Base-by-base conservation (phyloP, 2,888 invertebrate species). In the Caenorhabditis parvicauda region DNA sequence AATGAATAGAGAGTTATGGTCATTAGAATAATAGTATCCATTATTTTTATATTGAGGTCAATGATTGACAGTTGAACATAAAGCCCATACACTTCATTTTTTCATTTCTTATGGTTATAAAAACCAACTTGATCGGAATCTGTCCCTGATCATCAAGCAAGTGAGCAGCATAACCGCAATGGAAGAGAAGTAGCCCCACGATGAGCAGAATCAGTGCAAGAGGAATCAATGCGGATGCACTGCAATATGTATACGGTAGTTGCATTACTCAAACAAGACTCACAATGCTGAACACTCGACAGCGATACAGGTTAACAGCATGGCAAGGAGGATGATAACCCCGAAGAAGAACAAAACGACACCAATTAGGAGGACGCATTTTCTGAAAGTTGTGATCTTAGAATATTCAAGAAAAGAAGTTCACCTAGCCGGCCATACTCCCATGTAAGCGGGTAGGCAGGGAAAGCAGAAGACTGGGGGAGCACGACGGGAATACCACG, bases 121-220 rank as follows among this genome's bases (percentile, higher is more conserved):
- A 37, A 7, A 25, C 49, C 62, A 53, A 72, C 66, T 77, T 77
- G 49, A 72, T 64, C 12, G 75, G 75, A 29, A 79, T 65, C 17
- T 70, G 66, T 52, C 76, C 76, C n/a, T 65, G 64, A 29, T 70
- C 67, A 43, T 79, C 77, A 17, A 80, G 59, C n/a, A 80, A 70
- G 59, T 80, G 76, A 24, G 80, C 80, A 7, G 80, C 80, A 72
- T 80, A 80, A 52, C 80, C 80, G 59, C 79, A 80, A 53, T 80
- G 80, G 62, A 80, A 72, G 17, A 80, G 58, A n/a, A 77, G 59
- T 24, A 80, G 66, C 45, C 80, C 80, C 45, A 77, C 72, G 53
- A 79, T 72, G 29, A 80, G 70, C 24, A 80, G 68, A 35, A 81
- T 67, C n/a, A 81, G 44, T 12, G 76, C 79, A 6, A 80, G 63